Evolutionary conservation across 2,113 vertebrate genomes (phyloP).

Genomic region (Ageneiosus marmoratus): DNA sequence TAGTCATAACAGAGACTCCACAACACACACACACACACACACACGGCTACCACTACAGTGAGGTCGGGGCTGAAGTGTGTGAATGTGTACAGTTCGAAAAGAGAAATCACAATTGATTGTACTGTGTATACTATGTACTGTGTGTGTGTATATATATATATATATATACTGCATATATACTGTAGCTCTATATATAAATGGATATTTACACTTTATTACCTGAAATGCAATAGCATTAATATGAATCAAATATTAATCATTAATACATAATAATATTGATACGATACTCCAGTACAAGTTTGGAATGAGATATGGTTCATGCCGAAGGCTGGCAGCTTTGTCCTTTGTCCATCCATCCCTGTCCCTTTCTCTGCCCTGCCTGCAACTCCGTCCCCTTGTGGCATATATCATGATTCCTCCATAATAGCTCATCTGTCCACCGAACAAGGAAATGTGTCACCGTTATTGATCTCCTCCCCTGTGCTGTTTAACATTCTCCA

Average conservation of each 20-base stretch:
- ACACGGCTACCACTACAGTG: neutral
- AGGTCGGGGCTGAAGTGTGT: neutral
- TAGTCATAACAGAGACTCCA: slow-evolving; percentile 65
- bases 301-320: neutral
- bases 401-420: slow-evolving; percentile 98
- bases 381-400: slow-evolving; percentile 77
- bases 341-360: slow-evolving; percentile 47
- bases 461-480: slow-evolving; percentile 79
- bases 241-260: neutral
- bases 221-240: neutral
- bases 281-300: neutral
- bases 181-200: neutral
- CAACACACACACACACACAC: neutral
- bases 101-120: neutral
- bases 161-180: neutral
- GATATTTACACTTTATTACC: neutral
- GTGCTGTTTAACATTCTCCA: slow-evolving; percentile 61
- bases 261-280: neutral
- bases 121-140: no score
- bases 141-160: no score
- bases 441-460: slow-evolving; percentile 84
- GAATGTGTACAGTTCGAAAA: neutral
- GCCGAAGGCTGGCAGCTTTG: slow-evolving; percentile 34
- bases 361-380: slow-evolving; percentile 61
- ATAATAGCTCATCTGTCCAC: slow-evolving; percentile 91